Evolutionary conservation across 2,113 vertebrate genomes (phyloP), one percentile per base, ranked within the genome.

Genomic region (Gymnarchus niloticus): DNA sequence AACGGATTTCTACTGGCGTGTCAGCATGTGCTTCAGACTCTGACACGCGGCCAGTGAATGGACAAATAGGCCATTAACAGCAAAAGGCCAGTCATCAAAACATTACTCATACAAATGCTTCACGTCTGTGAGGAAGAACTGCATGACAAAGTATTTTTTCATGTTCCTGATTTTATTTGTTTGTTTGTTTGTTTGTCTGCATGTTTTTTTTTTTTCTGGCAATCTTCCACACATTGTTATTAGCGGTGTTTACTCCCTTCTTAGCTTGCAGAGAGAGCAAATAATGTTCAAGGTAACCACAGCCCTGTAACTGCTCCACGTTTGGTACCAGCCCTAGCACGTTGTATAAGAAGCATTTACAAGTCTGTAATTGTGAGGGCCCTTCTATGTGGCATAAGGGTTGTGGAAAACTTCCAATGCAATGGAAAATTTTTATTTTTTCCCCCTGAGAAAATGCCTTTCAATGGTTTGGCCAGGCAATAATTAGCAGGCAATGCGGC

Each of bases 361-460:
- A 4, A 19, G 49, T 37, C 28, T 6, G 37, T n/a, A 19, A n/a
- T 14, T 17, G 6, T 2, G n/a, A 44, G 6, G 2, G 0, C n/a
- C 17, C 56, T 25, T 5, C 28, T 41, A 14, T 6, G 19, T 19
- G 33, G 65, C 41, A 33, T 49, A 49, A 59, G 21, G 33, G 44
- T 4, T 8, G 33, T 73, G 54, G 51, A 9, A 85, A 77, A 85
- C 21, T 56, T 85, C 49, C 9, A 56, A 51, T 28, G 25, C 33
- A 78, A 37, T 85, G 84, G 65, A 56, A 85, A 85, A 78, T 52
- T 48, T 78, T 21, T 4, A 19, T 73, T 56, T 37, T 73, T 85
- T 56, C 23, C 23, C 8, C 57, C 48, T 3, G 48, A 85, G 4
- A 78, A 85, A 56, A 44, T 41, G 48, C 69, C 52, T 78, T 23